Evolutionary conservation across 2,888 invertebrate genomes (phyloP).

Genomic region (Drosophila koepferae): DNA sequence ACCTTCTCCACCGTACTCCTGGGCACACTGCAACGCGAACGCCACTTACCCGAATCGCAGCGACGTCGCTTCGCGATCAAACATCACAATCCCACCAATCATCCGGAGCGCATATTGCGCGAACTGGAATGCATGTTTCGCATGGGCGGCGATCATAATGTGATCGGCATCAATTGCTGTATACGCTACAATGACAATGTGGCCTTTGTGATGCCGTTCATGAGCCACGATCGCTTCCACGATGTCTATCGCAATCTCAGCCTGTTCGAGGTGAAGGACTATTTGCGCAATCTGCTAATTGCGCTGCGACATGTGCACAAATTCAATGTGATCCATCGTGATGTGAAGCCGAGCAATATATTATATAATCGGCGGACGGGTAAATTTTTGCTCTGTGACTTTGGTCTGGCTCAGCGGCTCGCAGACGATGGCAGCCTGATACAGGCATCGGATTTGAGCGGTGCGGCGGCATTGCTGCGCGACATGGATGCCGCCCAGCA

Average conservation of each 20-base stretch:
- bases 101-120: conserved; percentile 91
- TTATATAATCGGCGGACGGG: conserved; percentile 91
- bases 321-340: conserved; percentile 94
- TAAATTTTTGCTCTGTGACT: conserved; percentile 93
- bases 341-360: conserved; percentile 96
- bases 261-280: conserved; percentile 89
- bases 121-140: conserved; percentile 92
- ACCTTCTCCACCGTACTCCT: conserved; percentile 95
- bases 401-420: conserved; percentile 92
- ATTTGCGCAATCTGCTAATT: conserved; percentile 92
- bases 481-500: conserved; percentile 49
- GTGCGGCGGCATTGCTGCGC: conserved; percentile 27
- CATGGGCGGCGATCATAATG: conserved; percentile 92
- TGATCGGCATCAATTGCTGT: conserved; percentile 92
- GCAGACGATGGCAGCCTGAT: conserved; percentile 53
- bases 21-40: conserved; percentile 87
- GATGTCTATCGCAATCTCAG: conserved; percentile 91
- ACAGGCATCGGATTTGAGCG: conserved; percentile 50
- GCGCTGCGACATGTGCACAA: conserved; percentile 93
- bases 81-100: conserved; percentile 94
- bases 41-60: conserved; percentile 84
- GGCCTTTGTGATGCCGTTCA: conserved; percentile 95
- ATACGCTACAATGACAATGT: conserved; percentile 91
- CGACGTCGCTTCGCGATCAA: conserved; percentile 92
- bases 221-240: conserved; percentile 92